Evolutionary conservation across 1,140 invertebrate genomes (phyloP).

Genomic region (Patella vulgata): DNA sequence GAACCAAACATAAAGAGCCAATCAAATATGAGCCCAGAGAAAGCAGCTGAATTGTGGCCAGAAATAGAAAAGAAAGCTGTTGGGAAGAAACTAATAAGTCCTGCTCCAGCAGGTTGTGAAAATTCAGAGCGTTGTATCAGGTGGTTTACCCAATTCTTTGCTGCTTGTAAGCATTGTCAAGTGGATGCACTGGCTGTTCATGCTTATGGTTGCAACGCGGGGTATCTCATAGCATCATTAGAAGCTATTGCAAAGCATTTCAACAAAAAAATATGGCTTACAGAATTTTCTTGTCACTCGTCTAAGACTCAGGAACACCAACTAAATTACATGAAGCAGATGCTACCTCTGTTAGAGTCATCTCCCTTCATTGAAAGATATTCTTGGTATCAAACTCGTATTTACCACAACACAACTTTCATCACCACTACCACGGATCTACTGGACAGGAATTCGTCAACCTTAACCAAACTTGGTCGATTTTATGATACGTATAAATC

Average conservation of each 20-base stretch:
- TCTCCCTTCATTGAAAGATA: constrained; percentile 5
- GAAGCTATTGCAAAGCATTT: constrained; percentile 4
- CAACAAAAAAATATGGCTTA: constrained; percentile 16
- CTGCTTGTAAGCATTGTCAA: constrained; percentile 8
- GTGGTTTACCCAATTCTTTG: constrained; percentile 17
- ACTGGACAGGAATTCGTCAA: no score
- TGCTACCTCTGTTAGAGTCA: constrained; percentile 9
- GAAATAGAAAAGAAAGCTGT: not conserved
- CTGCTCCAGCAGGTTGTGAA: not conserved
- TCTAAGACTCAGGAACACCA: constrained; percentile 1
- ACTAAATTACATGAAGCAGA: constrained; percentile 10
- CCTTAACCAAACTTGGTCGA: no score
- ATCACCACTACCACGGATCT: no score
- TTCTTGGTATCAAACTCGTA: constrained; percentile 43
- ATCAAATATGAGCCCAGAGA: constrained; percentile 2
- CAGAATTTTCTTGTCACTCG: constrained; percentile 16
- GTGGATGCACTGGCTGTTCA: constrained; percentile 13
- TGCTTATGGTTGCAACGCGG: constrained; percentile 7
- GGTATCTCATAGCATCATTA: constrained; percentile 11
- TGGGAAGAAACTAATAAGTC: not conserved
- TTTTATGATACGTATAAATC: no score
- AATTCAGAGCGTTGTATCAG: not conserved
- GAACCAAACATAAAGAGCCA: constrained; percentile 3
- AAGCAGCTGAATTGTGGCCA: not conserved
- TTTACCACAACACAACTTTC: not conserved